A percentile compares a stretch with the other conserved stretches of the same genome.
Evolutionary conservation across 2,113 vertebrate genomes (phyloP).

Genomic region (Chaenogobius annularis): DNA sequence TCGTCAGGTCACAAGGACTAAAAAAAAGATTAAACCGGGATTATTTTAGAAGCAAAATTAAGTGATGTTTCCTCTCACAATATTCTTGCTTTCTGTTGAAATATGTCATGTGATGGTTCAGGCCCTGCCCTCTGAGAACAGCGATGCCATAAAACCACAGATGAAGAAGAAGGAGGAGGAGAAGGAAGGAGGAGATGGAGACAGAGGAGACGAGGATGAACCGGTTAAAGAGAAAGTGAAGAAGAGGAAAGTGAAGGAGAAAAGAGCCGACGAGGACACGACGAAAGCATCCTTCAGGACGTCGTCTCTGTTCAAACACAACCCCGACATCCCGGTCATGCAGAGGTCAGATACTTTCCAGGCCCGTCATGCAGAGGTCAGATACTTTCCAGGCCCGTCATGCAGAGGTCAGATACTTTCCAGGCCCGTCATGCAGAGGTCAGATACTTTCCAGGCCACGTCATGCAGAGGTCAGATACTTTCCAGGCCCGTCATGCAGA

Average conservation of each 20-base stretch:
- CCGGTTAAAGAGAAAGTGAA: background rate
- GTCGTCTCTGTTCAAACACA: conserved; percentile 70
- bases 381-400: too few relatives aligned
- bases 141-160: background rate
- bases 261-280: background rate
- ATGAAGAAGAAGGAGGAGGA: conserved; percentile 32
- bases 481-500: too few relatives aligned
- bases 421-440: too few relatives aligned
- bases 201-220: background rate
- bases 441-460: too few relatives aligned
- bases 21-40: too few relatives aligned
- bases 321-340: conserved; percentile 62
- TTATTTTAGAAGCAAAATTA: too few relatives aligned
- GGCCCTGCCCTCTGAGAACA: conserved; percentile 4
- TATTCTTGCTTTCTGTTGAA: background rate
- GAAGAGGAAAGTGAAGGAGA: conserved; percentile 20
- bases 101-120: background rate
- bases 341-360: conserved; percentile 38
- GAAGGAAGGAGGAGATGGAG: background rate
- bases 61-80: too few relatives aligned
- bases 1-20: too few relatives aligned
- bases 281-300: conserved; percentile 45
- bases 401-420: too few relatives aligned
- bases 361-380: too few relatives aligned
- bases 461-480: too few relatives aligned